Evolutionary conservation across 92 coral and sea anemone genomes (phyloP), one percentile per base, ranked within the genome.

Genomic region (Parazoanthus darwini): DNA sequence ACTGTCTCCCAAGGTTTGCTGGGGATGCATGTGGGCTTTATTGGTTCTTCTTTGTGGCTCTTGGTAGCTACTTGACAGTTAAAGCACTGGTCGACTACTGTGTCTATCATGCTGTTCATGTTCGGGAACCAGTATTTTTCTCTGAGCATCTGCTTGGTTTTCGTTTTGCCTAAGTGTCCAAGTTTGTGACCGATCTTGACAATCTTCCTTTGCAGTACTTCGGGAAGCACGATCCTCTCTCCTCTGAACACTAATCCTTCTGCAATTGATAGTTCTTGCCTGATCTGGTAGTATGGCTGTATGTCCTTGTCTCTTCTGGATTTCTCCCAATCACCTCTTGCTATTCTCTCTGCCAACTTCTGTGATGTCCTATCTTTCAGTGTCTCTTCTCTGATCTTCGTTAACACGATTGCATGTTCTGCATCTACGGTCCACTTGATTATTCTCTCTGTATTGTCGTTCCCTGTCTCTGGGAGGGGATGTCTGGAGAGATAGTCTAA

Each of bases 81-180:
- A 67, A 18, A 88, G 51, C 89, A 91, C 70, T 88, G 86, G 65
- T 85, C 89, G 48, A 86, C 67, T 13, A 87, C 85, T 8, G 78
- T 50, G 85, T 91, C 91, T 14, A 91, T 91, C 91, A 91, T 93
- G 84, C 91, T 87, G 79, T 93, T 91, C 93, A 91, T 93, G 81
- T 43, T 23, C 3, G 93, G 93, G 56, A 92, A 88, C 94, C 93
- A 90, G 87, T 90, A 90, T 23, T 88, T 91, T 72, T 91, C 91
- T 74, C 87, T 71, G 29, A 90, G 89, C 83, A 90, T 78, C 54
- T 86, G 74, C 80, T 89, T 93, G 35, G 92, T 91, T 89, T 91
- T 91, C n/a, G 95, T 83, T 82, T 51, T 93, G 46, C 92, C 92
- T 8, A 90, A 80, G 77, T 88, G 91, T 80, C 95, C 86, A 71